Evolutionary conservation across 35 echinoderm and acorn worm genomes (phyloP), one percentile per base, ranked within the genome.

Genomic region (Nesometra sesokonis): DNA sequence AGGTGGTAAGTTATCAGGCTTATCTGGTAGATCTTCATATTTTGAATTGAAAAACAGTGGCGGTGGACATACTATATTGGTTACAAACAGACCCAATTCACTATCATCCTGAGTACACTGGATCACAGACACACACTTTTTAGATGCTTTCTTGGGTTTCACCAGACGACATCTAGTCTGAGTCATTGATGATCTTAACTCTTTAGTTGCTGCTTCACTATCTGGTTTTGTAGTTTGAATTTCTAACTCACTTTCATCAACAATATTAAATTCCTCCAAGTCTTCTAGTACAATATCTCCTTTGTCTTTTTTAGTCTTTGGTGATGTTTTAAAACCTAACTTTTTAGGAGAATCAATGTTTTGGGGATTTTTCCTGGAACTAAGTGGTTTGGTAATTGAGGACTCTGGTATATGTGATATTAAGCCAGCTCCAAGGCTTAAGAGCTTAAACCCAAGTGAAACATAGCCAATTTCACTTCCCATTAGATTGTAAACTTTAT

Each of bases 331-430:
- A 80, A 40, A 32, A 29, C 77, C 76, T 17, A 35, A 35, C 23
- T 85, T 84, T 33, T 19, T 52, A 36, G 77, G 3, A 37, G 19
- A 36, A 31, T 35, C 77, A 23, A 27, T 40, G 40, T 36, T 52
- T 35, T 46, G 34, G n/a, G 35, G n/a, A n/a, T n/a, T 33, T 19
- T 30, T 80, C 43, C 32, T 77, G 3, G 38, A 52, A 32, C 31
- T 23, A 32, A 23, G 7, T 80, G 81, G 84, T 33, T 47, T 93
- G 33, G 82, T 84, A 17, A 90, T 76, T 15, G 88, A 78, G 33
- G 88, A 40, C 39, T 93, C 84, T 79, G 92, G 88, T 85, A 93
- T 93, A 77, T 93, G 92, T 34, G 84, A 88, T 29, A 93, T 93
- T 46, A 90, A 80, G 21, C 89, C 89, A 0, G 78, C 84, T 34